Evolutionary conservation across 2,113 vertebrate genomes (phyloP).

Genomic region (Taxidea taxus): DNA sequence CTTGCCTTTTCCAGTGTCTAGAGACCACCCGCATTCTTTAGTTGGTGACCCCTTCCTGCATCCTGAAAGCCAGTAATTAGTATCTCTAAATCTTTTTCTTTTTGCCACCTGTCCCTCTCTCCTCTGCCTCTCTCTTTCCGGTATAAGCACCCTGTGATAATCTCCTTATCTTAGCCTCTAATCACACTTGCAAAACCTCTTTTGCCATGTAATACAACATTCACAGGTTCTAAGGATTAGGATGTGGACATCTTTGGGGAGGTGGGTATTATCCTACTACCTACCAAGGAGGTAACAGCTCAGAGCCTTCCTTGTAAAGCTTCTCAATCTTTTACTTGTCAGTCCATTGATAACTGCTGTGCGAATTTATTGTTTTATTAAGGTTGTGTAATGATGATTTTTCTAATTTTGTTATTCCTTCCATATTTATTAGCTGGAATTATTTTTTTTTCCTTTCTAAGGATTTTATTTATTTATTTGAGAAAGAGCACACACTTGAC

Average conservation of each 20-base stretch:
- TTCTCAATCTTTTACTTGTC: background rate
- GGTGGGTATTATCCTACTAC: background rate
- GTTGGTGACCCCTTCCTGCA: background rate
- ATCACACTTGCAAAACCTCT: background rate
- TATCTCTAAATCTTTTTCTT: background rate
- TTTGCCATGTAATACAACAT: background rate
- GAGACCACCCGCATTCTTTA: background rate
- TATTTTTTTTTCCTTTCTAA: background rate
- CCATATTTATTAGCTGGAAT: background rate
- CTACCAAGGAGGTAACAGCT: background rate
- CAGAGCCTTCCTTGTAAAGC: background rate
- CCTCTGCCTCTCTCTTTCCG: background rate
- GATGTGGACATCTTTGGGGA: background rate
- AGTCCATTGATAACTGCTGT: background rate
- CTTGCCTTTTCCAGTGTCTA: background rate
- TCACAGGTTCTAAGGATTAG: background rate
- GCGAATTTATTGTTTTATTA: conserved; percentile 8
- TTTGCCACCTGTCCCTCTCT: background rate
- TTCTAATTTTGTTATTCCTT: conserved; percentile 3
- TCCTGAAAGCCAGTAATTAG: background rate
- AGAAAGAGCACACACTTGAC: background rate
- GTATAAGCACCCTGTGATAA: background rate
- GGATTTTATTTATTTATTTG: background rate
- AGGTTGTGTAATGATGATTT: conserved; percentile 5
- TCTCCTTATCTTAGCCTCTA: background rate